Conservation (phyloP, 2,888 invertebrate species). For the Cabera pusaria region DNA sequence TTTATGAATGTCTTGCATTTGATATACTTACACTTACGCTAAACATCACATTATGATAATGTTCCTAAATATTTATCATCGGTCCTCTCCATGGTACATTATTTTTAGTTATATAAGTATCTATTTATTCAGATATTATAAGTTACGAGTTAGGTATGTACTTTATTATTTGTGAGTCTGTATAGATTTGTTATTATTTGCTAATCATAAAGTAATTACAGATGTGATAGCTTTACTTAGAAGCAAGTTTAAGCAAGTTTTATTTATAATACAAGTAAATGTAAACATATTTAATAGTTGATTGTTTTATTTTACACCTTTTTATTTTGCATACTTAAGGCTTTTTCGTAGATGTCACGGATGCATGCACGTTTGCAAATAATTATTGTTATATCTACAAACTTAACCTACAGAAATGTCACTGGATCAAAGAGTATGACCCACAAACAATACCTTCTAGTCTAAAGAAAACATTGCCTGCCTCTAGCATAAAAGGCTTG, state of each 20-base stretch:
- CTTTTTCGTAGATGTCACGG: constrained; percentile 55
- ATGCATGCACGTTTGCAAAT: constrained; percentile 48
- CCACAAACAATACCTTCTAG: too few relatives aligned
- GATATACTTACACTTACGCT: constrained; percentile 39
- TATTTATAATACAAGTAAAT: constrained; percentile 76
- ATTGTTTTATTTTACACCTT: constrained; percentile 73
- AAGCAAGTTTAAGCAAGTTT: constrained; percentile 75
- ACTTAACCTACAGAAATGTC: too few relatives aligned
- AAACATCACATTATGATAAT: constrained; percentile 58
- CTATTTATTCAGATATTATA: constrained; percentile 67
- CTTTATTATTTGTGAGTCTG: constrained; percentile 65
- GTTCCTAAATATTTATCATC: constrained; percentile 65
- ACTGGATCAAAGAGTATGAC: too few relatives aligned
- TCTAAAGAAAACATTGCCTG: too few relatives aligned
- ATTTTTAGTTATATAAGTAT: constrained; percentile 48
- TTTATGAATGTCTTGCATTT: constrained; percentile 50
- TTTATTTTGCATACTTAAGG: constrained; percentile 46
- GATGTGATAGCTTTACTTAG: constrained; percentile 82
- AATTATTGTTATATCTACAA: too few relatives aligned
- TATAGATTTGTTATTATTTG: constrained; percentile 76
- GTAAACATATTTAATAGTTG: constrained; percentile 56
- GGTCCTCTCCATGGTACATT: constrained; percentile 47
- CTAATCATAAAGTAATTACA: constrained; percentile 65
- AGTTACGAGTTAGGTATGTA: constrained; percentile 53
- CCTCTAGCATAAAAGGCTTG: too few relatives aligned